Evolutionary conservation across 1,140 invertebrate species (phyloP), one percentile per base, ranked within the genome.

Genomic region (Metopolophium dirhodum): DNA sequence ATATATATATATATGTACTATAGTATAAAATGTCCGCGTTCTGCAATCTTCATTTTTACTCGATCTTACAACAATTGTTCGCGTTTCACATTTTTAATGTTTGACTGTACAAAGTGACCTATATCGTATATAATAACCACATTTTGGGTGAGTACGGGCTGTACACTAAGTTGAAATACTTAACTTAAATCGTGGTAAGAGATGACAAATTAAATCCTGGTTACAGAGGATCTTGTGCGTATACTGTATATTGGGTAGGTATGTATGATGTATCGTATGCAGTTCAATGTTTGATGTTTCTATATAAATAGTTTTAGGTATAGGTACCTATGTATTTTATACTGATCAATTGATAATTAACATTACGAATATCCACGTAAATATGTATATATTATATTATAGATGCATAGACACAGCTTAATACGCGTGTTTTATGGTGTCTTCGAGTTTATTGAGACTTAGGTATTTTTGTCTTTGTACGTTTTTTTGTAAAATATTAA

Each of bases 401-500:
- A 30, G 57, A 30, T 61, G 14, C 18, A 68, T 68, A 68, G 30
- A 68, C 30, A 61, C 57, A 41, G 45, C 37, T 45, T 86, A 86
- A 30, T 11, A 22, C 4, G 26, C 23, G n/a, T 9, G 37, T 61
- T 47, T 68, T 45, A 18, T 8, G 2, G 30, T 14, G 1, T 41
- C 45, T 89, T 87, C 2, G 22, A 89, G 89, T 30, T 90, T 45
- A 68, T 90, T 90, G 89, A 61, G 51, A 37, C 26, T 93, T 93
- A 54, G 61, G 61, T 68, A 18, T 88, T 47, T 45, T 86, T 93
- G n/a, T 57, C 86, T 35, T 83, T 89, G 91, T 94, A 94, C 1
- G 94, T 93, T 82, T 94, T 94, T n/a, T 57, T 61, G 85, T 94
- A 94, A 85, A 94, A 94, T 41, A 94, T 93, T 2, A 94, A 57